These are phyloP conservation scores for Calameuta idolon DNA, from an alignment of 2,888 invertebrate species.

Conservation along the genomic window DNA sequence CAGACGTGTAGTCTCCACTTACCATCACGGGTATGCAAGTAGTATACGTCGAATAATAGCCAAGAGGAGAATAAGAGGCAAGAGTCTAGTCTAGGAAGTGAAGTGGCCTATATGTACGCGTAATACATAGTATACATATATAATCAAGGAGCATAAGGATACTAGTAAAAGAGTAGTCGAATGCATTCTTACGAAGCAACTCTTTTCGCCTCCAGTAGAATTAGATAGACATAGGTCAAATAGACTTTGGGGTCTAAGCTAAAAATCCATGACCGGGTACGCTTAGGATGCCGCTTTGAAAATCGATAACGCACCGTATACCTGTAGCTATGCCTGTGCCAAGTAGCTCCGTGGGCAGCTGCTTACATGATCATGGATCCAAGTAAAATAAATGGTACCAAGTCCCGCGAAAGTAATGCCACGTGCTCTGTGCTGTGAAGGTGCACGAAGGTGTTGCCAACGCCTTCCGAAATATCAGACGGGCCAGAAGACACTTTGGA, in stretches of 20 bases:
- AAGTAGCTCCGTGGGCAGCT: not conserved
- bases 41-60: not conserved
- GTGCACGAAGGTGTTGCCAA: no score
- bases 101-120: not conserved
- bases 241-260: not conserved
- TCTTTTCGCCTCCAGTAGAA: not conserved
- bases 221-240: not conserved
- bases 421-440: no score
- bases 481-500: no score
- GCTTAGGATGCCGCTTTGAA: slow-evolving; percentile 31
- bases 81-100: not conserved
- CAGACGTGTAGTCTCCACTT: not conserved
- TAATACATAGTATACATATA: not conserved
- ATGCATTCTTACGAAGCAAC: not conserved
- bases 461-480: no score
- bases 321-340: not conserved
- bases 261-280: not conserved
- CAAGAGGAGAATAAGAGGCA: not conserved
- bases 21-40: not conserved
- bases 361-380: not conserved
- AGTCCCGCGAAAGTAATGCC: no score
- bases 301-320: slow-evolving; percentile 29
- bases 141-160: not conserved
- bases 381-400: no score
- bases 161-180: not conserved